Evolutionary conservation across 2,888 invertebrate genomes (phyloP).

Genomic region (Lymantria dispar): DNA sequence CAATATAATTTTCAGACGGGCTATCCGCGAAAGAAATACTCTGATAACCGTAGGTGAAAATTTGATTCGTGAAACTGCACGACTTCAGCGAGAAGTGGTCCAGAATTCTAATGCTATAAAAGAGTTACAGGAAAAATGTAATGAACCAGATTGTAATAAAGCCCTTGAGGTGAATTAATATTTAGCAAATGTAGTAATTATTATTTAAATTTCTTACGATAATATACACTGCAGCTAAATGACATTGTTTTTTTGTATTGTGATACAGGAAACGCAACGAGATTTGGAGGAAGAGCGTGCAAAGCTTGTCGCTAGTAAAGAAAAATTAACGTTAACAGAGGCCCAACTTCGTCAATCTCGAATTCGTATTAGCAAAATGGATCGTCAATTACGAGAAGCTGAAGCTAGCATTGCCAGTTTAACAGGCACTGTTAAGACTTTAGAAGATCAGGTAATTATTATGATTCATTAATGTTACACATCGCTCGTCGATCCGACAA

Average conservation of each 20-base stretch:
- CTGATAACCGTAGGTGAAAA: slow-evolving; percentile 63
- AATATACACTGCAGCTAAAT: neutral
- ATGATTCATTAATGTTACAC: no score
- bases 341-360: slow-evolving; percentile 63
- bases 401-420: slow-evolving; percentile 69
- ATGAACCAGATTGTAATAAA: slow-evolving; percentile 44
- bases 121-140: slow-evolving; percentile 38
- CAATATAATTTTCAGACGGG: slow-evolving; percentile 43
- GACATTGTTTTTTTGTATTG: neutral
- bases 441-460: slow-evolving; percentile 67
- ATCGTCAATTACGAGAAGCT: slow-evolving; percentile 68
- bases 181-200: neutral
- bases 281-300: slow-evolving; percentile 64
- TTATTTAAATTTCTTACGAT: neutral
- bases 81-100: slow-evolving; percentile 59
- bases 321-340: slow-evolving; percentile 60
- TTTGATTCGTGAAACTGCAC: slow-evolving; percentile 63
- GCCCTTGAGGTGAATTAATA: slow-evolving; percentile 44
- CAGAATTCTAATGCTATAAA: slow-evolving; percentile 36
- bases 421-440: slow-evolving; percentile 64
- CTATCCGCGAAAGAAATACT: slow-evolving; percentile 56
- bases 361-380: slow-evolving; percentile 64
- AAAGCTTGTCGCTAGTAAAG: slow-evolving; percentile 48
- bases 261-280: slow-evolving; percentile 46
- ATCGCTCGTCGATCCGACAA: no score